Evolutionary conservation across 2,888 invertebrate genomes (phyloP).

Genomic region (Conistra vaccinii): DNA sequence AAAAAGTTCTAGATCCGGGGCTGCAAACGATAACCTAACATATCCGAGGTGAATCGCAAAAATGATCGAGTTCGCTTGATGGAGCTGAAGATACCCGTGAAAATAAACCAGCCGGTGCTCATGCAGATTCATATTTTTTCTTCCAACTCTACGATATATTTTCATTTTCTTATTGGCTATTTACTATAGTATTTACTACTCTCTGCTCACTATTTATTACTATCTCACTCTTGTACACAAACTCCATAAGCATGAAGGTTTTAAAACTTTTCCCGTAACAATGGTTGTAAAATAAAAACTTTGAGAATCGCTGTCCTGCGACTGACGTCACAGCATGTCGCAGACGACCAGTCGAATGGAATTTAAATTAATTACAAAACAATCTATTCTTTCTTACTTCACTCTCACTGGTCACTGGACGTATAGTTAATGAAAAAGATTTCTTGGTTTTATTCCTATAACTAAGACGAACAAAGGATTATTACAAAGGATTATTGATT

Average conservation of each 20-base stretch:
- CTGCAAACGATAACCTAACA: no score
- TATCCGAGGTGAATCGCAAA: no score
- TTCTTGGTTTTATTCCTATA: not conserved
- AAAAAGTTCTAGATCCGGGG: no score
- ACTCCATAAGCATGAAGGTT: not conserved
- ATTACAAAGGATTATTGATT: not conserved
- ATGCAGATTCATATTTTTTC: no score
- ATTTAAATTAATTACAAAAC: constrained; percentile 37
- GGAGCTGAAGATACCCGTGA: no score
- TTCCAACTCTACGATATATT: not conserved
- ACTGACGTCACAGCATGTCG: constrained; percentile 4
- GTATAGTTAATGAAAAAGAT: not conserved
- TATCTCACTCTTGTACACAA: not conserved
- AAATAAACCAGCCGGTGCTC: no score
- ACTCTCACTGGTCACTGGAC: constrained; percentile 13
- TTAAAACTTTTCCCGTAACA: not conserved
- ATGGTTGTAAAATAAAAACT: constrained; percentile 15
- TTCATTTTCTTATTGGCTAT: not conserved
- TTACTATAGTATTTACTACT: not conserved
- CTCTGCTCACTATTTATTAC: not conserved
- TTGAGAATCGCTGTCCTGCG: constrained; percentile 25
- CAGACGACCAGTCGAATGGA: constrained; percentile 5
- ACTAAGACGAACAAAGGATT: not conserved
- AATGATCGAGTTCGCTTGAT: no score
- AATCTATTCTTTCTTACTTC: constrained; percentile 8